Evolutionary conservation across 2,888 invertebrate species (phyloP).

Genomic region (Tetrapedia diversipes): DNA sequence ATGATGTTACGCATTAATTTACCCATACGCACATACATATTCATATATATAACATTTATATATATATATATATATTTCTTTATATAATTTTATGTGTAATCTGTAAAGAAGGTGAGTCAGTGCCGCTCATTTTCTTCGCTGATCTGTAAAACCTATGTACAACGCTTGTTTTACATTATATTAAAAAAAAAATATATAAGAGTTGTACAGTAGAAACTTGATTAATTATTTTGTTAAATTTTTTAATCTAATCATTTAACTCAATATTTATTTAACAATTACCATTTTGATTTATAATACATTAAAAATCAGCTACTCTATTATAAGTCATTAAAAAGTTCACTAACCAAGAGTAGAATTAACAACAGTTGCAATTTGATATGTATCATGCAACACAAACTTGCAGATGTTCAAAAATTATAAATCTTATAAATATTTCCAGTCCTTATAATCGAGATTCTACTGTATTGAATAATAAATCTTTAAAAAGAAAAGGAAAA

Average conservation of each 20-base stretch:
- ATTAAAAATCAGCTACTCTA: not conserved
- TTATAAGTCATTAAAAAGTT: slow-evolving; percentile 21
- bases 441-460: slow-evolving; percentile 44
- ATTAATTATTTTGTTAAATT: slow-evolving; percentile 15
- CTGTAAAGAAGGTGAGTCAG: slow-evolving; percentile 67
- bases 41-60: slow-evolving; percentile 9
- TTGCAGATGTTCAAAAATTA: slow-evolving; percentile 26
- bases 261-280: not conserved
- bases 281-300: not conserved
- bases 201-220: slow-evolving; percentile 49
- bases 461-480: slow-evolving; percentile 36
- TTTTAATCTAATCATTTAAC: not conserved
- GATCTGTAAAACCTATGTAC: slow-evolving; percentile 55
- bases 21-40: slow-evolving; percentile 55
- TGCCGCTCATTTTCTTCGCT: slow-evolving; percentile 60
- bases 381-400: slow-evolving; percentile 43
- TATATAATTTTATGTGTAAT: slow-evolving; percentile 69
- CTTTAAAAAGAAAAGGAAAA: slow-evolving; percentile 8
- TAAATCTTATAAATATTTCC: slow-evolving; percentile 15
- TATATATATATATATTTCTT: slow-evolving; percentile 69
- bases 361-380: slow-evolving; percentile 51
- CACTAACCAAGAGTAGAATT: slow-evolving; percentile 26
- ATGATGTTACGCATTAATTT: slow-evolving; percentile 67
- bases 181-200: not conserved
- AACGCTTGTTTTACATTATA: slow-evolving; percentile 38